These are phyloP conservation scores for Esperia sulphurella DNA, from an alignment of 2,888 invertebrate genomes.

Conservation along the genomic window DNA sequence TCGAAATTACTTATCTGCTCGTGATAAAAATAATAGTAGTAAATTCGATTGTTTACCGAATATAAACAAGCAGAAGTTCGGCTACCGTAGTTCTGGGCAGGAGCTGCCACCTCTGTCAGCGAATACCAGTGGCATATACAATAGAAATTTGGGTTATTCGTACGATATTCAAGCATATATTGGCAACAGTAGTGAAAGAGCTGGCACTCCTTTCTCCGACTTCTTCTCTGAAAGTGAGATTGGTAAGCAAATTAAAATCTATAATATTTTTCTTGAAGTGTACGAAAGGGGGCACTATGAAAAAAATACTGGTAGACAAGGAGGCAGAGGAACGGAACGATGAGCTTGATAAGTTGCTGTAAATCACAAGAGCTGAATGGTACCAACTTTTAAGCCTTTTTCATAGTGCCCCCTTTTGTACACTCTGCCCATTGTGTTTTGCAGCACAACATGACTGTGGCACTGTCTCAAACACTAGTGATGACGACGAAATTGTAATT, in stretches of 20 bases:
- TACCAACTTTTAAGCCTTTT: too few relatives aligned
- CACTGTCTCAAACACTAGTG: too few relatives aligned
- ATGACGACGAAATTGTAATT: too few relatives aligned
- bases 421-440: too few relatives aligned
- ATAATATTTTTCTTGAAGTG: too few relatives aligned
- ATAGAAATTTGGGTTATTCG: slow-evolving; percentile 60
- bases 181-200: slow-evolving; percentile 47
- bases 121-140: slow-evolving; percentile 46
- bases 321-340: too few relatives aligned
- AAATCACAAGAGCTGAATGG: too few relatives aligned
- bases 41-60: slow-evolving; percentile 66
- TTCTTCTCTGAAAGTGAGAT: slow-evolving; percentile 70
- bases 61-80: slow-evolving; percentile 58
- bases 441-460: too few relatives aligned
- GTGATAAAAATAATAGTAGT: slow-evolving; percentile 56
- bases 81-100: slow-evolving; percentile 39
- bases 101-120: slow-evolving; percentile 59
- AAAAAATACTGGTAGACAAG: too few relatives aligned
- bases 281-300: too few relatives aligned
- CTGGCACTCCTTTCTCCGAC: slow-evolving; percentile 66
- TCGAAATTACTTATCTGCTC: slow-evolving; percentile 61
- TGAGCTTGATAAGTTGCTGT: too few relatives aligned
- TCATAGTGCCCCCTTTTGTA: too few relatives aligned
- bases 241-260: slow-evolving; percentile 35
- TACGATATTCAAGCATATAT: slow-evolving; percentile 47